Conservation (phyloP, 2,888 invertebrate species). For the Mesorhabditis spiculigera region DNA sequence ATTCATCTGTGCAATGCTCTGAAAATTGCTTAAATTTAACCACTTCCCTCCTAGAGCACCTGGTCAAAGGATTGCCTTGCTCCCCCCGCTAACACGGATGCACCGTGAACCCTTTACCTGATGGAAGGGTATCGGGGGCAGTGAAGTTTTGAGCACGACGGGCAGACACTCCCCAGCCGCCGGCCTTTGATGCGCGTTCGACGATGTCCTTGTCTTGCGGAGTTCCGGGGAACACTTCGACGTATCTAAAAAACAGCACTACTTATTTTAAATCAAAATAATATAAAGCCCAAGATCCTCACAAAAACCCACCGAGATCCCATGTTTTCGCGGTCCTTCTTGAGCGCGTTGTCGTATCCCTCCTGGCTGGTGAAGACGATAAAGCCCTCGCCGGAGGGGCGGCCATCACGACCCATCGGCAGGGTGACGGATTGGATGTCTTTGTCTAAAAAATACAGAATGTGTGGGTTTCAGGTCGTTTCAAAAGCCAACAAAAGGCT, state of each 20-base stretch:
- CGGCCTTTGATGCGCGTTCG: slow-evolving; percentile 11
- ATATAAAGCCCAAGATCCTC: not conserved
- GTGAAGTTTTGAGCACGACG: not conserved
- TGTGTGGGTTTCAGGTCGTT: not conserved
- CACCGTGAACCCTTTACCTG: not conserved
- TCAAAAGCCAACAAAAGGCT: not conserved
- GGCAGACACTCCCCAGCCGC: slow-evolving; percentile 6
- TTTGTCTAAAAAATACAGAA: slow-evolving; percentile 15
- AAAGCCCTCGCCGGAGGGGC: slow-evolving; percentile 25
- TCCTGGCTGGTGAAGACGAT: slow-evolving; percentile 25
- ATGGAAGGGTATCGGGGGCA: not conserved
- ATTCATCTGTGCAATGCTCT: too few species aligned
- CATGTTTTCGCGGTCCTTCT: slow-evolving; percentile 30
- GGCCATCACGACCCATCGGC: slow-evolving; percentile 22
- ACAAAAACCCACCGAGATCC: slow-evolving; percentile 11
- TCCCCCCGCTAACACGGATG: not conserved
- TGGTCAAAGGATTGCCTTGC: too few species aligned
- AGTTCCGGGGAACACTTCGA: slow-evolving; percentile 27
- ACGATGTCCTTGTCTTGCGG: slow-evolving; percentile 15
- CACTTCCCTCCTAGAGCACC: too few species aligned
- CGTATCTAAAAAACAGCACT: slow-evolving; percentile 16
- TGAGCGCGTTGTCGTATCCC: slow-evolving; percentile 25
- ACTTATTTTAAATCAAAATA: not conserved
- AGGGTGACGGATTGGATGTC: slow-evolving; percentile 27
- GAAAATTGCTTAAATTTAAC: too few species aligned